A percentile compares a stretch with the other conserved stretches of the same genome.
Evolutionary conservation across 2,797 vertebrate species (phyloP).

Genomic region (Ctenosaura bakeri): DNA sequence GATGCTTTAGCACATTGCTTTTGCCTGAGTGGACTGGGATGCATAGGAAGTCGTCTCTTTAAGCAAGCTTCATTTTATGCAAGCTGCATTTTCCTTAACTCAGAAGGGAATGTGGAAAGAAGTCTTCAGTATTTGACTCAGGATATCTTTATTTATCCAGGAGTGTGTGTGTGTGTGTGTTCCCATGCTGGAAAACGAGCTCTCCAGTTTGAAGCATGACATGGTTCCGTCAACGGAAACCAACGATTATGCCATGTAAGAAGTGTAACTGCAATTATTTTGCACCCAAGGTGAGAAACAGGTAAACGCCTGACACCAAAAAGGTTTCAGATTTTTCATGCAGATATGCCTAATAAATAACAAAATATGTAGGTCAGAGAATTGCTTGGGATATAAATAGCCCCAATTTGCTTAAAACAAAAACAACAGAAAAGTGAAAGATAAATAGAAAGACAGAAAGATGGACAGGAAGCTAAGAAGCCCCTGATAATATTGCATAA

Average conservation of each 20-base stretch:
- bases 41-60: conserved; percentile 22
- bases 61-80: not conserved
- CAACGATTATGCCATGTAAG: not conserved
- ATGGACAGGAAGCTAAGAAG: not conserved
- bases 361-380: conserved; percentile 70
- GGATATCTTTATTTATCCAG: conserved; percentile 14
- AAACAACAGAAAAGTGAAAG: not conserved
- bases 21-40: too few species aligned
- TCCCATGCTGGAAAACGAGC: conserved; percentile 35
- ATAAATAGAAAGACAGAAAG: not conserved
- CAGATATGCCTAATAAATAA: conserved; percentile 52
- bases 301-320: conserved; percentile 53
- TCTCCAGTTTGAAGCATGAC: fast-evolving
- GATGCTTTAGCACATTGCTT: too few species aligned
- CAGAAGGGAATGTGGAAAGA: not conserved
- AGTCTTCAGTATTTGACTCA: too few species aligned
- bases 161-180: not conserved
- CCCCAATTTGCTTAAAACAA: not conserved
- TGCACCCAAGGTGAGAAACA: conserved; percentile 42
- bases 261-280: conserved; percentile 24
- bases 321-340: conserved; percentile 53
- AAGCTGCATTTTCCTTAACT: not conserved
- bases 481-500: not conserved
- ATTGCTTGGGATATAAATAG: conserved; percentile 56
- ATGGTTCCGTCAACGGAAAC: not conserved